Evolutionary conservation across 2,113 vertebrate species (phyloP), one percentile per base, ranked within the genome.

Genomic region (Phycodurus eques): DNA sequence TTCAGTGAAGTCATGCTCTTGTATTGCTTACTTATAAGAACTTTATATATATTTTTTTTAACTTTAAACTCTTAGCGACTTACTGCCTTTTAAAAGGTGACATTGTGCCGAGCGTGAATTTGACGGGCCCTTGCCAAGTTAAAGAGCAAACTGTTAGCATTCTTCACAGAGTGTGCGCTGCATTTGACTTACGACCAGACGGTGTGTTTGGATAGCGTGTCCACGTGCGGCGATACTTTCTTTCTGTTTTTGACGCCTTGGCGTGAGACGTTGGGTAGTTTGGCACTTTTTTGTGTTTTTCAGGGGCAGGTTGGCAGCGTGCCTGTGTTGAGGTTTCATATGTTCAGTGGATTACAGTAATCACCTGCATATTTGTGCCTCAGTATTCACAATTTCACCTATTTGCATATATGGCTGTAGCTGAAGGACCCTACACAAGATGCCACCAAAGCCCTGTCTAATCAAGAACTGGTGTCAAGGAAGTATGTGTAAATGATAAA

Each of bases 101-200:
- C 77, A 86, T 83, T 81, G 72, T 80, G 75, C 83, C 74, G 81
- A 84, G 81, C 67, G 33, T 73, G 76, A 80, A 81, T 84, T 87
- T 92, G 82, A 83, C 90, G 46, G 68, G 67, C 59, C 68, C 72
- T 72, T 73, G 89, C 81, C 84, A 91, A 86, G 74, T 88, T 88
- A 88, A 88, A 90, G 86, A 88, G 80, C 88, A 89, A 90, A 90
- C 87, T 84, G 84, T 83, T 83, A 84, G 69, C 75, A 83, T 90
- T 93, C 90, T 86, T 82, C 64, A 77, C 53, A 43, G n/a, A 43
- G 79, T 80, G 78, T 84, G 81, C 76, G 80, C 76, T 82, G 72
- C 68, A 70, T 81, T 83, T 78, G 82, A 81, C 80, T 79, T 63
- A 70, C 13, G 67, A 76, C 80, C 69, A n/a, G 77, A 72, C 67